These are phyloP conservation scores for Gryllus longicercus DNA, from an alignment of 2,888 invertebrate species.

Conservation along the genomic window DNA sequence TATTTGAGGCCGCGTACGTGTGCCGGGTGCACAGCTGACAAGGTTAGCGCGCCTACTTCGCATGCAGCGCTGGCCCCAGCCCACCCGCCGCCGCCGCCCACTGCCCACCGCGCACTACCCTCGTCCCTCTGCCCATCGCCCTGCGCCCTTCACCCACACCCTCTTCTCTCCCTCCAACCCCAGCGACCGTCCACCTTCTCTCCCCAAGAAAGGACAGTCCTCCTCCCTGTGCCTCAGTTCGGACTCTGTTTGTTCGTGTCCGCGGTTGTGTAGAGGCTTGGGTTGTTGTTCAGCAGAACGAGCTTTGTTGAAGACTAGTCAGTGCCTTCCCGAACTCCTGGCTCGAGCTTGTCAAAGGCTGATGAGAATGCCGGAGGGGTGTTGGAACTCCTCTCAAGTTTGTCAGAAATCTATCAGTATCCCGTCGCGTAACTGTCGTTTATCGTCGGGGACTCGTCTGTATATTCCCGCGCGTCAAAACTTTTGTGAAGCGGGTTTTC, in stretches of 20 bases:
- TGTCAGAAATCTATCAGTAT: not conserved
- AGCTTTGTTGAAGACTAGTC: not conserved
- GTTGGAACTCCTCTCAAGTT: not conserved
- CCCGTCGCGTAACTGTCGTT: not conserved
- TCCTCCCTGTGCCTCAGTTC: not conserved
- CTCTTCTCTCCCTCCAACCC: not conserved
- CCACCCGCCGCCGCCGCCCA: not conserved
- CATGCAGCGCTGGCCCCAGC: conserved; percentile 6
- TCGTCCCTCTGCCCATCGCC: not conserved
- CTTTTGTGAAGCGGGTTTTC: too few species aligned
- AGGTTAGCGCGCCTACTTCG: conserved; percentile 17
- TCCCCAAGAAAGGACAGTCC: not conserved
- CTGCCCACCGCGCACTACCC: not conserved
- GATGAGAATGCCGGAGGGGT: not conserved
- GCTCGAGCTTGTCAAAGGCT: not conserved
- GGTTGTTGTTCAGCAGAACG: not conserved
- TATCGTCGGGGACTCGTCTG: too few species aligned
- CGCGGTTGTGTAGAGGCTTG: not conserved
- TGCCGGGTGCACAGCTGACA: conserved; percentile 3
- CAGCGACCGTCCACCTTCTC: not conserved
- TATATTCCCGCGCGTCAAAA: too few species aligned
- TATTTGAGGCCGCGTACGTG: conserved; percentile 9
- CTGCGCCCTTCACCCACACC: not conserved
- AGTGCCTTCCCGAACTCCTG: not conserved
- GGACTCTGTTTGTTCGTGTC: not conserved